Evolutionary conservation across 2,797 vertebrate genomes (phyloP).

Genomic region (Poeciliopsis infans): DNA sequence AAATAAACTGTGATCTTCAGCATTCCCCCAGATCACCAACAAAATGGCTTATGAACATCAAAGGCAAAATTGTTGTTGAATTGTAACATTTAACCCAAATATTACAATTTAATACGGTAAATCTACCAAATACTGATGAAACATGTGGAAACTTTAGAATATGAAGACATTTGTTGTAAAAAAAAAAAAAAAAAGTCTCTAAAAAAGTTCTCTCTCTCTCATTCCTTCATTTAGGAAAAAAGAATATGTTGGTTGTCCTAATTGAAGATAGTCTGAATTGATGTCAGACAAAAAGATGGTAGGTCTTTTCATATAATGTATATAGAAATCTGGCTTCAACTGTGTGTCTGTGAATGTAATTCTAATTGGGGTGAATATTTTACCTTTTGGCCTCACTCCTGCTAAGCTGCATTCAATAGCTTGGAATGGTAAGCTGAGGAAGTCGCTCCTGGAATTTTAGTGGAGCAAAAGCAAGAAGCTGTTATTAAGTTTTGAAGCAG

Average conservation of each 20-base stretch:
- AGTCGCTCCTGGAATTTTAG: constrained; percentile 87
- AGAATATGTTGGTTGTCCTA: not conserved
- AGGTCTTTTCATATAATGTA: not conserved
- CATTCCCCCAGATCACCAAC: not conserved
- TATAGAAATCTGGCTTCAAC: not conserved
- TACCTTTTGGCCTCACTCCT: constrained; percentile 83
- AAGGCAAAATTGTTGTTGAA: not conserved
- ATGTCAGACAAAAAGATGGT: not conserved
- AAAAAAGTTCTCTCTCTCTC: not conserved
- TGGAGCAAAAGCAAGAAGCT: constrained; percentile 43
- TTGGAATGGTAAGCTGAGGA: constrained; percentile 94
- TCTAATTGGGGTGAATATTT: constrained; percentile 17
- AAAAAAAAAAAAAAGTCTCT: not conserved
- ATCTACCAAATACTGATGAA: not conserved
- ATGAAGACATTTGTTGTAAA: not conserved
- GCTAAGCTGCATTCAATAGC: constrained; percentile 92
- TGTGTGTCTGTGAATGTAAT: not conserved
- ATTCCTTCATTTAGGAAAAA: not conserved
- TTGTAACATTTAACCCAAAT: not conserved
- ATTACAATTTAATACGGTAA: not conserved
- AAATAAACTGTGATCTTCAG: not conserved
- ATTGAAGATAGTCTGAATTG: not conserved
- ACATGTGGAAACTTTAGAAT: not conserved
- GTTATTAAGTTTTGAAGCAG: constrained; percentile 30
- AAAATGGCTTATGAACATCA: not conserved